Percentiles rank a stretch among this genome's conserved stretches.
Evolutionary conservation across 2,888 invertebrate species (phyloP).

Genomic region (Pinctada fucata): DNA sequence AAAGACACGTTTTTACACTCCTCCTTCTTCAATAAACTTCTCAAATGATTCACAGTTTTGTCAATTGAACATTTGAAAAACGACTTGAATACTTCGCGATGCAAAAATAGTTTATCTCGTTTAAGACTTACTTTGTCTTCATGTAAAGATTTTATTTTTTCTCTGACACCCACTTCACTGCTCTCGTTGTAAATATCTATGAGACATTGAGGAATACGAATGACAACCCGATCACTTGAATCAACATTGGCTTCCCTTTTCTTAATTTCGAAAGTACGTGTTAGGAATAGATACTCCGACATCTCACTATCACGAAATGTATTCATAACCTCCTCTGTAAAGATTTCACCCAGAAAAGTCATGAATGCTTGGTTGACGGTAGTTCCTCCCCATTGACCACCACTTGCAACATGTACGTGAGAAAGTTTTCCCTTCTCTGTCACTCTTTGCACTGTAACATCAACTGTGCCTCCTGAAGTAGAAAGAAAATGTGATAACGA

Average conservation of each 20-base stretch:
- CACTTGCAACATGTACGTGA: constrained; percentile 22
- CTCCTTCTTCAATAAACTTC: not conserved
- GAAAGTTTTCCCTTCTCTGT: constrained; percentile 1
- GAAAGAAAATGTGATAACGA: too few relatives aligned
- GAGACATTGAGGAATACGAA: not conserved
- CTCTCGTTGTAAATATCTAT: constrained; percentile 5
- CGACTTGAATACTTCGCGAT: not conserved
- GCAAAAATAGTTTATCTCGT: not conserved
- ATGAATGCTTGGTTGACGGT: constrained; percentile 24
- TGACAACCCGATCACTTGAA: not conserved
- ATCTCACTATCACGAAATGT: constrained; percentile 8
- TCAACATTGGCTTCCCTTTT: not conserved
- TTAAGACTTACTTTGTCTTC: not conserved
- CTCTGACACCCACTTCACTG: not conserved
- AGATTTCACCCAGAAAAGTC: constrained; percentile 2
- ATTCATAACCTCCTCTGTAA: constrained; percentile 9
- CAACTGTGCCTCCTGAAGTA: constrained; percentile 30
- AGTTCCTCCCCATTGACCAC: constrained; percentile 33
- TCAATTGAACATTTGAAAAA: constrained; percentile 7
- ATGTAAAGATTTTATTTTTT: not conserved
- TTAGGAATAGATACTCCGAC: constrained; percentile 1
- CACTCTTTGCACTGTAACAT: constrained; percentile 27
- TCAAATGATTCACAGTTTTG: not conserved
- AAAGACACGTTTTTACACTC: constrained; percentile 2
- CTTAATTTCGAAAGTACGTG: constrained; percentile 22